Evolutionary conservation across 1,140 invertebrate species (phyloP).

Genomic region (Drosophila trapezifrons): DNA sequence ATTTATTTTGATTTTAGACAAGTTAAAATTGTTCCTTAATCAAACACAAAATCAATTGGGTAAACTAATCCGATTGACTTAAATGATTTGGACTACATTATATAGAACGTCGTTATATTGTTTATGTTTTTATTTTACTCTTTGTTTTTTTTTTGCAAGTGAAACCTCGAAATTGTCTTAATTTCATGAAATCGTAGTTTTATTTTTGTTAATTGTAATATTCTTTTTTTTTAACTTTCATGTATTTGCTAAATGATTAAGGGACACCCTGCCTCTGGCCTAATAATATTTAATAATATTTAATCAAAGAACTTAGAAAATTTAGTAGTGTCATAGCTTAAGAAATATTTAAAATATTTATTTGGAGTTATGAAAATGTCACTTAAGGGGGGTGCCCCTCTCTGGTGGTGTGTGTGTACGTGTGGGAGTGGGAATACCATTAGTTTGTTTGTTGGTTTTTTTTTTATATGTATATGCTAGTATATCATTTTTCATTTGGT

Average conservation of each 20-base stretch:
- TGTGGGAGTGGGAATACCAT: conserved; percentile 57
- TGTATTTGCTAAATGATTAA: conserved; percentile 44
- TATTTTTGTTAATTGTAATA: conserved; percentile 43
- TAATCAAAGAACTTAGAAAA: background rate
- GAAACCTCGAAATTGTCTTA: conserved; percentile 81
- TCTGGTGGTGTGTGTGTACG: conserved; percentile 20
- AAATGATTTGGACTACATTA: conserved; percentile 50
- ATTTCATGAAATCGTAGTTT: conserved; percentile 76
- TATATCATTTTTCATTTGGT: conserved; percentile 29
- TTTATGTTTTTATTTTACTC: conserved; percentile 30
- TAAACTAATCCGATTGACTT: conserved; percentile 30
- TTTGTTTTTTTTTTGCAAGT: conserved; percentile 62
- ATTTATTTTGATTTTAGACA: conserved; percentile 53
- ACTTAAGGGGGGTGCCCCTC: background rate
- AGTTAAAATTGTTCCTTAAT: conserved; percentile 42
- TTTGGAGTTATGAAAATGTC: background rate
- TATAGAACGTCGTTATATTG: conserved; percentile 46
- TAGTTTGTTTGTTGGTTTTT: conserved; percentile 13
- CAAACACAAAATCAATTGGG: conserved; percentile 19
- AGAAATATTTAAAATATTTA: conserved; percentile 2
- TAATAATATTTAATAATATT: conserved; percentile 5
- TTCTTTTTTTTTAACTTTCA: conserved; percentile 11
- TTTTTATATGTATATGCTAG: conserved; percentile 24
- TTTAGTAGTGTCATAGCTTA: background rate
- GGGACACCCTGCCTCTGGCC: conserved; percentile 8